Conservation (phyloP, 1,140 invertebrate genomes). For the Trypoxylus dichotomus region DNA sequence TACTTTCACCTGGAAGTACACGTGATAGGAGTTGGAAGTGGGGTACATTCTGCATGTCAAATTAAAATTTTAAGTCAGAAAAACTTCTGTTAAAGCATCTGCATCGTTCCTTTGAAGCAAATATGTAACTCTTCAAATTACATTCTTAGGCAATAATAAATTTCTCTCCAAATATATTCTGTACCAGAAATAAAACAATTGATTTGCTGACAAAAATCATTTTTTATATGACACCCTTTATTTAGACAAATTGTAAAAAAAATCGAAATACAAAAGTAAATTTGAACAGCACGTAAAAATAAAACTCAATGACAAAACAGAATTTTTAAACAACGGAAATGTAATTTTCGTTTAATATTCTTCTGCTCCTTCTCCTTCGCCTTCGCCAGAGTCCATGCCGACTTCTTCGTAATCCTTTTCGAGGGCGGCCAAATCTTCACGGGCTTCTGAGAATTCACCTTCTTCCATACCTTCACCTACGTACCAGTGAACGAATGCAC, state of each 20-base stretch:
- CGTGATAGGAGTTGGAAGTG: no score
- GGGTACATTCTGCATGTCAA: no score
- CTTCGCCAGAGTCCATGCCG: conserved; percentile 47
- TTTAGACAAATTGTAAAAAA: background rate
- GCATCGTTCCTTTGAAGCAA: no score
- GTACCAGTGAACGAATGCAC: conserved; percentile 79
- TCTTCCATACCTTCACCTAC: conserved; percentile 78
- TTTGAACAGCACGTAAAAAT: conserved; percentile 19
- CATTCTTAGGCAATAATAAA: no score
- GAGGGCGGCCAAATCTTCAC: conserved; percentile 80
- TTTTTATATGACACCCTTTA: background rate
- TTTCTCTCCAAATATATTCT: background rate
- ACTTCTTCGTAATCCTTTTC: conserved; percentile 76
- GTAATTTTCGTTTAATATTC: conserved; percentile 42
- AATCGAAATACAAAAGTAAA: conserved; percentile 2
- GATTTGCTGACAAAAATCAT: background rate
- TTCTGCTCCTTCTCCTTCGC: conserved; percentile 50
- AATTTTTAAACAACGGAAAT: conserved; percentile 10
- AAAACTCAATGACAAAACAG: background rate
- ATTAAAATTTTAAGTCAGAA: no score
- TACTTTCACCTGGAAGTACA: no score
- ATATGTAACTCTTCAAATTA: no score
- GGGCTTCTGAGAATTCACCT: conserved; percentile 81
- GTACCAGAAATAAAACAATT: background rate
- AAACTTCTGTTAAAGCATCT: no score